Conservation (phyloP, 2,113 vertebrate species). For the Heteronetta atricapilla region DNA sequence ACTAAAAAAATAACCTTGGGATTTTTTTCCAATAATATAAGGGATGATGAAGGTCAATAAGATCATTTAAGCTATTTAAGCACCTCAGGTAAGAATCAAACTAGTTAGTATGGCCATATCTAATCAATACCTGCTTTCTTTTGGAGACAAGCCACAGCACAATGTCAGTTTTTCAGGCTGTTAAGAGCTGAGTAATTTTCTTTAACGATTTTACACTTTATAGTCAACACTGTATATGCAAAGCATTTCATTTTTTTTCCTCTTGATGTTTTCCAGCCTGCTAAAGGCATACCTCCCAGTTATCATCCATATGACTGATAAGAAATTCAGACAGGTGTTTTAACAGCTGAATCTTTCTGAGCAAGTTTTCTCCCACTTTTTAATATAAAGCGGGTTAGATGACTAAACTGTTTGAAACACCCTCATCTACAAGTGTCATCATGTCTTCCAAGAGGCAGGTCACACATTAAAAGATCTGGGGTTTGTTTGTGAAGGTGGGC, state of each 20-base stretch:
- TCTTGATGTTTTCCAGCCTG: neutral
- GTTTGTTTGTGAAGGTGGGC: neutral
- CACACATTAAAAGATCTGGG: neutral
- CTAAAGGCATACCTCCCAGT: neutral
- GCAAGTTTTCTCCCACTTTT: neutral
- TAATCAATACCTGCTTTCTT: neutral
- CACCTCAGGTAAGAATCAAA: neutral
- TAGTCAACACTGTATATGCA: neutral
- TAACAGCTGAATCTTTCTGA: neutral
- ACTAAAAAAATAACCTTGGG: neutral
- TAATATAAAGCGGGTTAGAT: neutral
- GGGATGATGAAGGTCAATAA: neutral
- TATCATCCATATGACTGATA: neutral
- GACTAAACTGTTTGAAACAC: neutral
- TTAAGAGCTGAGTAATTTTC: neutral
- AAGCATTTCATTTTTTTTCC: neutral
- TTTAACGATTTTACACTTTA: neutral
- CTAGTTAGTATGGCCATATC: neutral
- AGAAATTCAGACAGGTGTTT: neutral
- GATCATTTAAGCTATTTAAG: neutral
- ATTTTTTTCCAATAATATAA: neutral
- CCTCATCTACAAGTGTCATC: neutral
- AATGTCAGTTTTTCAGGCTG: neutral
- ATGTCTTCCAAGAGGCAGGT: neutral
- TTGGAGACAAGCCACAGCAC: neutral